phyloP scores from a whole-genome alignment of 2,888 invertebrate species.

The Acleris laterana region DNA sequence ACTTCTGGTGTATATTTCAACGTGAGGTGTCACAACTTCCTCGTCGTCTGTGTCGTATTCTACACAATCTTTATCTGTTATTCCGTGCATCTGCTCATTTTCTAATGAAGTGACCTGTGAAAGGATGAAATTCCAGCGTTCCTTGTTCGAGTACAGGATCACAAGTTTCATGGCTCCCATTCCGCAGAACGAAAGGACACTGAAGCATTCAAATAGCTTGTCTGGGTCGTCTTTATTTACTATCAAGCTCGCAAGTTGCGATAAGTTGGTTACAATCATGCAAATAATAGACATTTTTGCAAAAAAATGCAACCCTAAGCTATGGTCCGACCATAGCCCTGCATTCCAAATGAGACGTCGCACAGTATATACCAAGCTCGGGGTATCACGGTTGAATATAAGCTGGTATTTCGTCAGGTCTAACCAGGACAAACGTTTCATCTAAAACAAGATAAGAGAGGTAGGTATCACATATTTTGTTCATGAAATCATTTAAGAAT shows the following conservation, averaged over 20 bases:
- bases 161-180: conserved; percentile 64
- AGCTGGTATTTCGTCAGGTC: conserved; percentile 13
- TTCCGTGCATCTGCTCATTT: conserved; percentile 45
- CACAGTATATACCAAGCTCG: conserved; percentile 33
- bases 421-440: not conserved
- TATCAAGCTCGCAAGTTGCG: conserved; percentile 55
- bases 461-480: too few species aligned
- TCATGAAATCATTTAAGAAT: too few species aligned
- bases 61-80: conserved; percentile 17
- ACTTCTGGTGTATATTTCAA: conserved; percentile 53
- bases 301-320: conserved; percentile 45
- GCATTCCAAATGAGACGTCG: conserved; percentile 43
- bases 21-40: conserved; percentile 40
- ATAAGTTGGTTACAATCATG: conserved; percentile 49
- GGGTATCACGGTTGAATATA: conserved; percentile 1
- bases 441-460: not conserved
- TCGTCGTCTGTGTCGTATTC: conserved; percentile 49
- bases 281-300: conserved; percentile 50
- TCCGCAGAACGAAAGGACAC: conserved; percentile 61
- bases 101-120: conserved; percentile 53
- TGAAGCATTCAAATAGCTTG: conserved; percentile 63
- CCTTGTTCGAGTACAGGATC: conserved; percentile 49
- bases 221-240: conserved; percentile 52
- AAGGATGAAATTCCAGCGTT: conserved; percentile 56
- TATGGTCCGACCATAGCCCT: conserved; percentile 48